A percentile compares a stretch with the other conserved stretches of the same genome.
phyloP scores from a whole-genome alignment of 2,113 vertebrate genomes.

The Anarrhichthys ocellatus region DNA sequence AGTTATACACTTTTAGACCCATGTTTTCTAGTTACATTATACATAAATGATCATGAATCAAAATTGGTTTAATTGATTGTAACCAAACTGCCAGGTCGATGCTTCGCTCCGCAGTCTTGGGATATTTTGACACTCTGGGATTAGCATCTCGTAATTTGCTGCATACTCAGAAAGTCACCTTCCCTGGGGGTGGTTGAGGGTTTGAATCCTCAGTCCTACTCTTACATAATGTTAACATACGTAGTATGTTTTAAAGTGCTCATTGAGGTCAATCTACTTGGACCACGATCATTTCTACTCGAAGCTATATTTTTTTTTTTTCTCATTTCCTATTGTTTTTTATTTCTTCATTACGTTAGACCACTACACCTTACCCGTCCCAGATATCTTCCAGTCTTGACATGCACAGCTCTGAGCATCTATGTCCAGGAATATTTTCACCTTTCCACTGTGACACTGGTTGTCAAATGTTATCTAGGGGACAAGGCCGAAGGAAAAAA shows the following conservation, averaged over 20 bases:
- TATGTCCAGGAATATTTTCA: conserved; percentile 93
- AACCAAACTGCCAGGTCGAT: neutral
- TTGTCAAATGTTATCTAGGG: conserved; percentile 93
- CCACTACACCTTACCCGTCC: conserved; percentile 83
- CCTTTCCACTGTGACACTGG: conserved; percentile 92
- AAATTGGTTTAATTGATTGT: neutral
- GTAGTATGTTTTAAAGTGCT: neutral
- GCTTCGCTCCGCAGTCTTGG: neutral
- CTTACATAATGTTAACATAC: neutral
- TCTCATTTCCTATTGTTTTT: neutral
- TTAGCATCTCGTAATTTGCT: neutral
- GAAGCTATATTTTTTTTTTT: neutral
- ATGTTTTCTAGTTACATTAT: neutral
- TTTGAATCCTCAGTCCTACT: neutral
- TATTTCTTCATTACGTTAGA: neutral
- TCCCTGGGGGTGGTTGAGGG: neutral
- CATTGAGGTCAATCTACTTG: neutral
- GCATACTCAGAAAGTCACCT: neutral
- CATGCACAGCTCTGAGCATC: conserved; percentile 88
- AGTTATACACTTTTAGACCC: neutral
- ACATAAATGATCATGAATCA: neutral
- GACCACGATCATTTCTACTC: neutral
- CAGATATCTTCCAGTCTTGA: conserved; percentile 89
- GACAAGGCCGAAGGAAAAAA: neutral
- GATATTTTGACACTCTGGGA: neutral